These are phyloP conservation scores for Lutjanus argentimaculatus DNA, from an alignment of 2,797 vertebrate genomes.

Conservation along the genomic window DNA sequence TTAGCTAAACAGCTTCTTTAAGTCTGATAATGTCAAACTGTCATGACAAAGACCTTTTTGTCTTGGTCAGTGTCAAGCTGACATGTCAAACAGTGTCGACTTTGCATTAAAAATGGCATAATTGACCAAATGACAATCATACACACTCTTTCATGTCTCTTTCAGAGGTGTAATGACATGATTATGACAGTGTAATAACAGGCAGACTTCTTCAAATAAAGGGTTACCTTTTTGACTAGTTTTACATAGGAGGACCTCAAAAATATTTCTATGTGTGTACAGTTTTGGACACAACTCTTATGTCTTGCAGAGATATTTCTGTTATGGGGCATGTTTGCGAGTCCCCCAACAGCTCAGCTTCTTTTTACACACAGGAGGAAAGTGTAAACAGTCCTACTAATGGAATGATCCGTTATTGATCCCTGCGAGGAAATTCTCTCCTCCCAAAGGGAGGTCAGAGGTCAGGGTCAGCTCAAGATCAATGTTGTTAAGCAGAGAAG, in stretches of 20 bases:
- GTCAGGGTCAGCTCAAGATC: conserved; percentile 30
- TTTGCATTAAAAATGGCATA: too few relatives aligned
- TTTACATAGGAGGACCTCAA: not conserved
- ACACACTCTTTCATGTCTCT: too few relatives aligned
- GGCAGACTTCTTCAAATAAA: too few relatives aligned
- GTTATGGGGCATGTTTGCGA: not conserved
- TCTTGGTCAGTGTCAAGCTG: too few relatives aligned
- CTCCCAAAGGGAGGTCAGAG: conserved; percentile 24
- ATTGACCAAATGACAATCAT: too few relatives aligned
- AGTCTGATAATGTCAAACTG: too few relatives aligned
- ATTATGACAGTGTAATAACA: too few relatives aligned
- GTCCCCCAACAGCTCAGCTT: conserved; percentile 11
- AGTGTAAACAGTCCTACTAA: conserved; percentile 15
- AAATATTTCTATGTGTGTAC: not conserved
- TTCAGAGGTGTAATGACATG: too few relatives aligned
- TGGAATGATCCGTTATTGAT: conserved; percentile 46
- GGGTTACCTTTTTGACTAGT: not conserved
- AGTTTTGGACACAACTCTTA: not conserved
- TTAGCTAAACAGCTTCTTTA: too few relatives aligned
- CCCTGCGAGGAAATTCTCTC: conserved; percentile 15
- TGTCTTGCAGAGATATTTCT: conserved; percentile 20
- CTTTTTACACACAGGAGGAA: conserved; percentile 11
- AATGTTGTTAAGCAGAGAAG: not conserved
- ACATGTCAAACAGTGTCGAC: too few relatives aligned
- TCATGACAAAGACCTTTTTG: too few relatives aligned